phyloP scores from a whole-genome alignment of 2,888 invertebrate genomes.

The Caenorhabditis parvicauda region DNA sequence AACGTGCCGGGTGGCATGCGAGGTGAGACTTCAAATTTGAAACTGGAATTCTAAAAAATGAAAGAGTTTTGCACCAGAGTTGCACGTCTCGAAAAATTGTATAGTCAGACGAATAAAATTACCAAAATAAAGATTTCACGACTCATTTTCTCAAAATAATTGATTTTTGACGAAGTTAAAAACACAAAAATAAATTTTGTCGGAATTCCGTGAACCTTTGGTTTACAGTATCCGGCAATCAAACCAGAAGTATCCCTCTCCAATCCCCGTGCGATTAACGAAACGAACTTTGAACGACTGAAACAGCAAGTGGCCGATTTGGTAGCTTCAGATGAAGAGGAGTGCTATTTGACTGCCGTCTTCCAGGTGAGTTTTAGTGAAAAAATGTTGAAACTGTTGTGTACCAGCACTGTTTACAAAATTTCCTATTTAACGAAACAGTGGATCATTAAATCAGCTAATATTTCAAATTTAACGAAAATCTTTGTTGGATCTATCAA shows the following conservation, averaged over 20 bases:
- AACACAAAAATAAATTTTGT: no score
- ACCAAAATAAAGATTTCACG: no score
- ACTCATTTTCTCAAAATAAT: no score
- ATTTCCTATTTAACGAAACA: neutral
- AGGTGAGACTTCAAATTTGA: constrained; percentile 4
- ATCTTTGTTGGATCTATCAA: no score
- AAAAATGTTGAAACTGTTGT: neutral
- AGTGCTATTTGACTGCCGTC: constrained; percentile 16
- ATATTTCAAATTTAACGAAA: no score
- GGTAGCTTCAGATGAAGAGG: constrained; percentile 8
- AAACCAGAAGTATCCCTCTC: constrained; percentile 7
- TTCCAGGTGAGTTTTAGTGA: constrained; percentile 10
- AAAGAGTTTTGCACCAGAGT: no score
- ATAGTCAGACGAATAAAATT: no score
- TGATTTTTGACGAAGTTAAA: no score
- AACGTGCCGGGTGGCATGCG: neutral
- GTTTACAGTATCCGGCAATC: constrained; percentile 7
- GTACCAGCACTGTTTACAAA: neutral
- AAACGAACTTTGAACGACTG: constrained; percentile 11
- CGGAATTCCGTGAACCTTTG: no score
- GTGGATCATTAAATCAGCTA: no score
- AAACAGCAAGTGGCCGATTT: constrained; percentile 1
- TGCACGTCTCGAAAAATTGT: no score
- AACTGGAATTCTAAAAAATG: neutral
- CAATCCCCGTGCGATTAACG: constrained; percentile 22